Percentiles rank a stretch among this genome's conserved stretches.
Evolutionary conservation across 1,140 invertebrate species (phyloP).

Genomic region (Globodera rostochiensis): DNA sequence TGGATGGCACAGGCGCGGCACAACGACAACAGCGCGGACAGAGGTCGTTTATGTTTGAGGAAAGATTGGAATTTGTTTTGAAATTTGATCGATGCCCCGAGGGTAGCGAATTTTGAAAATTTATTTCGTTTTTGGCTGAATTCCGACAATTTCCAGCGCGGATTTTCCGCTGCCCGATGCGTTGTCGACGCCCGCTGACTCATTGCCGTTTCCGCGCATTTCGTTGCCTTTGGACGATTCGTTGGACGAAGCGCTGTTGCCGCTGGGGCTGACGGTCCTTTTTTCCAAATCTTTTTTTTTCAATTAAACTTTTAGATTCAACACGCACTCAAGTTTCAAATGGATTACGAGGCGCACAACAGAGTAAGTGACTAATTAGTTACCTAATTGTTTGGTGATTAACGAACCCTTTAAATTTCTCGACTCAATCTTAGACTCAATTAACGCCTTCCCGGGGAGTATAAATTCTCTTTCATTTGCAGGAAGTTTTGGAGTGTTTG

Average conservation of each 20-base stretch:
- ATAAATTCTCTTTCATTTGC: background rate
- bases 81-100: background rate
- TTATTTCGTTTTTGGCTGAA: background rate
- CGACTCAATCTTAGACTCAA: too few species aligned
- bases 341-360: slow-evolving; percentile 6
- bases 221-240: slow-evolving; percentile 33
- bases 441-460: background rate
- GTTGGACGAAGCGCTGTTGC: slow-evolving; percentile 28
- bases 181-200: background rate
- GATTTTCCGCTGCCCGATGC: slow-evolving; percentile 1
- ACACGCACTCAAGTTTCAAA: slow-evolving; percentile 35
- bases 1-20: background rate
- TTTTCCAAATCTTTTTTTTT: background rate
- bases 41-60: background rate
- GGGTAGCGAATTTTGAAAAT: background rate
- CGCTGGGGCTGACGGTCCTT: slow-evolving; percentile 28
- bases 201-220: slow-evolving; percentile 5
- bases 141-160: background rate
- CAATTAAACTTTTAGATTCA: slow-evolving; percentile 3
- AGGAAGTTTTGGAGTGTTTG: slow-evolving; percentile 39
- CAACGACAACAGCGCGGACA: background rate
- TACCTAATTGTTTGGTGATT: background rate
- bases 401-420: too few species aligned
- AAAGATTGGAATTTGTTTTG: background rate
- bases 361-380: background rate